Conservation (phyloP, 92 coral and sea anemone species). For the Bergia puertoricense region DNA sequence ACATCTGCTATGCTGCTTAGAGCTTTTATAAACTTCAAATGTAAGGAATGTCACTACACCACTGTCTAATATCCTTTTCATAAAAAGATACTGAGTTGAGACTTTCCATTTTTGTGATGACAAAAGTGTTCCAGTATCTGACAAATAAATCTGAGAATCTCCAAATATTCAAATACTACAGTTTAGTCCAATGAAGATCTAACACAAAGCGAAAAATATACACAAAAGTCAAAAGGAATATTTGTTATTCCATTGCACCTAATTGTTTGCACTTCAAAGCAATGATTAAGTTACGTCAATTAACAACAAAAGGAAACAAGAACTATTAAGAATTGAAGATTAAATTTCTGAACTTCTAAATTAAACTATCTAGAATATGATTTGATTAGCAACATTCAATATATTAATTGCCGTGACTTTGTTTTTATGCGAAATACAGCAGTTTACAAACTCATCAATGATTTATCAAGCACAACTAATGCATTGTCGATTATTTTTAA, state of each 20-base stretch:
- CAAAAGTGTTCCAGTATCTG: not conserved
- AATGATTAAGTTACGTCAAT: constrained; percentile 3
- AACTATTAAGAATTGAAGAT: not conserved
- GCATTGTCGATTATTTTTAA: not conserved
- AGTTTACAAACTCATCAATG: constrained; percentile 17
- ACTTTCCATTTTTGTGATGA: not conserved
- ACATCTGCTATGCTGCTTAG: not conserved
- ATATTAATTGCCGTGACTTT: not conserved
- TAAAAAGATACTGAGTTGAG: not conserved
- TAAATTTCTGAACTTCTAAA: not conserved
- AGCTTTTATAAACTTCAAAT: no score
- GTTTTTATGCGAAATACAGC: not conserved
- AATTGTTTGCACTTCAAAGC: not conserved
- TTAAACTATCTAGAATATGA: not conserved
- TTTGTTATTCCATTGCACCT: not conserved
- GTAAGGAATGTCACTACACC: not conserved
- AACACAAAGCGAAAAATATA: not conserved
- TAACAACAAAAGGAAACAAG: not conserved
- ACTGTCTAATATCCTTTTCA: not conserved
- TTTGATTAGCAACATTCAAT: constrained; percentile 20
- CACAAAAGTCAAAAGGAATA: no score
- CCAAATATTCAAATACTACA: no score
- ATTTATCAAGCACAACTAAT: constrained; percentile 22
- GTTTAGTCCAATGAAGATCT: not conserved
- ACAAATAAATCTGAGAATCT: not conserved